Conservation (phyloP, 2,888 invertebrate species). For the Meteorus colon region DNA sequence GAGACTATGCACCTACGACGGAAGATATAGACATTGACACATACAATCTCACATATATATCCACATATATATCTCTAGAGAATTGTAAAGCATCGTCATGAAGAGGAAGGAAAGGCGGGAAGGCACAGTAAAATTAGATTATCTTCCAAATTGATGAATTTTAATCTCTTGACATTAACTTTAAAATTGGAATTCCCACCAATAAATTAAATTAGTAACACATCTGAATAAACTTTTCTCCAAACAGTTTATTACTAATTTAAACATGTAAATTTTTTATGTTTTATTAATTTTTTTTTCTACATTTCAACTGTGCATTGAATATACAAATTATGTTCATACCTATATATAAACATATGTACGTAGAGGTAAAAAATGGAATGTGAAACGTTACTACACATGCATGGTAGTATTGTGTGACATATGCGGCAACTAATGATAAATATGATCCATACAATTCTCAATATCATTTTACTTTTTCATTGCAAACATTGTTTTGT, state of each 20-base stretch:
- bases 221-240: neutral
- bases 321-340: neutral
- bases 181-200: neutral
- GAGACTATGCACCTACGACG: constrained; percentile 20
- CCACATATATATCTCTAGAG: neutral
- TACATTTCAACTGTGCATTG: neutral
- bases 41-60: neutral
- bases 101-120: too few species aligned
- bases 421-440: constrained; percentile 6
- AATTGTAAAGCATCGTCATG: neutral
- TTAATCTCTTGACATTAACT: neutral
- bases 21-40: neutral
- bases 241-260: neutral
- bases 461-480: constrained; percentile 47
- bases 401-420: neutral
- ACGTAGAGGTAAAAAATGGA: neutral
- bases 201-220: neutral
- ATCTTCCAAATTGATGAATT: constrained; percentile 13
- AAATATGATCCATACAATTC: constrained; percentile 47
- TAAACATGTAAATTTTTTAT: neutral
- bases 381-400: neutral
- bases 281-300: neutral
- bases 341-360: neutral
- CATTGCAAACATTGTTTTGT: constrained; percentile 40
- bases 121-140: constrained; percentile 14